These are phyloP conservation scores for Platichthys stellatus DNA, from an alignment of 2,113 vertebrate species.

Conservation along the genomic window DNA sequence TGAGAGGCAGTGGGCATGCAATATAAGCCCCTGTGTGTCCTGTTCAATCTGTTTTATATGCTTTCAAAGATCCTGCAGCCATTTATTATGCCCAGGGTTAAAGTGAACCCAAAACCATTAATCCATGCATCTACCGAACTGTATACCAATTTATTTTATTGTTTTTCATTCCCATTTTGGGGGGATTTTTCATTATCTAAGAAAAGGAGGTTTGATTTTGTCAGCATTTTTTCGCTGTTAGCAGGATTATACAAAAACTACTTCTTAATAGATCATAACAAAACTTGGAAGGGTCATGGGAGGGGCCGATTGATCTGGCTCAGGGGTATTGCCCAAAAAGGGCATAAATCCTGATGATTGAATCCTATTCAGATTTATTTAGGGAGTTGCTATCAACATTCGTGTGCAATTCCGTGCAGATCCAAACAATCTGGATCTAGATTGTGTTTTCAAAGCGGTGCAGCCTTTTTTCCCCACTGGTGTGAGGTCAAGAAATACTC, in stretches of 20 bases:
- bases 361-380: too few relatives aligned
- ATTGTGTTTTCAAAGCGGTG: constrained; percentile 18
- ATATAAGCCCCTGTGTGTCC: constrained; percentile 43
- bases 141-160: neutral
- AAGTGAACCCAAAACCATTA: neutral
- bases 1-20: neutral
- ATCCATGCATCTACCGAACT: neutral
- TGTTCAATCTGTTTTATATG: constrained; percentile 40
- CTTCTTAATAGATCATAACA: constrained; percentile 17
- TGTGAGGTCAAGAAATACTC: too few relatives aligned
- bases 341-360: too few relatives aligned
- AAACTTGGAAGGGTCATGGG: constrained; percentile 7
- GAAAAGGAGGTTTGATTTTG: neutral
- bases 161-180: neutral
- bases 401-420: too few relatives aligned
- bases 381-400: too few relatives aligned
- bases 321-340: too few relatives aligned
- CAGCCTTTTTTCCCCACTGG: too few relatives aligned
- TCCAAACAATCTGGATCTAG: constrained; percentile 11
- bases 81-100: constrained; percentile 6
- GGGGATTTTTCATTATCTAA: too few relatives aligned
- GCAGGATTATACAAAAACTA: neutral
- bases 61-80: constrained; percentile 35
- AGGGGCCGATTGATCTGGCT: too few relatives aligned
- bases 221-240: neutral